A percentile compares a stretch with the other conserved stretches of the same genome.
These are phyloP conservation scores for Struthidea cinerea DNA, from an alignment of 2,113 vertebrate genomes.

Conservation along the genomic window DNA sequence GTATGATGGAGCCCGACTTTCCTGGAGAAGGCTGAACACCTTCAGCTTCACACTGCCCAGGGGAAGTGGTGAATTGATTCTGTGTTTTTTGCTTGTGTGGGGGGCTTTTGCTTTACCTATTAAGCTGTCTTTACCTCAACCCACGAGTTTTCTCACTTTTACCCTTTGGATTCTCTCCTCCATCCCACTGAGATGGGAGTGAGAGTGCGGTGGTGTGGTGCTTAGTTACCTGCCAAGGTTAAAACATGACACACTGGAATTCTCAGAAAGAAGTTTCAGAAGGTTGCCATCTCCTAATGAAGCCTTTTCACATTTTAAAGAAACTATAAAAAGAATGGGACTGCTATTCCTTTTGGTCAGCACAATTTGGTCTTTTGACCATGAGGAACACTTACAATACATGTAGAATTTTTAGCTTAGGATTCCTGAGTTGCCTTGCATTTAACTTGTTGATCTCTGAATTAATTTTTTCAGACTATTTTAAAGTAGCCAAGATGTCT, in stretches of 20 bases:
- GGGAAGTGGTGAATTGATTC: neutral
- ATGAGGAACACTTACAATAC: neutral
- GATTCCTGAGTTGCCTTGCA: neutral
- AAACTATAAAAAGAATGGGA: neutral
- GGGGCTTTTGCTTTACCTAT: neutral
- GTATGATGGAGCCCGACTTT: fast-evolving
- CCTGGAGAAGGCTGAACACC: neutral
- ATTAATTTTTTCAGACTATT: neutral
- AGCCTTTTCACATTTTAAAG: neutral
- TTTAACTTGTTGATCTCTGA: neutral
- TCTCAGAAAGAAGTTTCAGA: neutral
- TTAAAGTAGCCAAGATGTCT: neutral
- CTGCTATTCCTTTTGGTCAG: neutral
- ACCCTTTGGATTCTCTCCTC: neutral
- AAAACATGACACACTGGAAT: neutral
- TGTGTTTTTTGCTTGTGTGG: fast-evolving
- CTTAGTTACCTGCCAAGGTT: neutral
- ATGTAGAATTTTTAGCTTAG: neutral
- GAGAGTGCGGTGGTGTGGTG: fast-evolving
- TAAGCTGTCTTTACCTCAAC: neutral
- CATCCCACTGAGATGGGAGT: neutral
- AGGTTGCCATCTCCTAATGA: neutral
- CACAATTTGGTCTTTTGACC: neutral
- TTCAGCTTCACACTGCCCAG: too few relatives aligned
- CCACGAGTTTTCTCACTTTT: neutral